A percentile compares a stretch with the other conserved stretches of the same genome.
Evolutionary conservation across 2,113 vertebrate genomes (phyloP).

Genomic region (Gavialis gangeticus): DNA sequence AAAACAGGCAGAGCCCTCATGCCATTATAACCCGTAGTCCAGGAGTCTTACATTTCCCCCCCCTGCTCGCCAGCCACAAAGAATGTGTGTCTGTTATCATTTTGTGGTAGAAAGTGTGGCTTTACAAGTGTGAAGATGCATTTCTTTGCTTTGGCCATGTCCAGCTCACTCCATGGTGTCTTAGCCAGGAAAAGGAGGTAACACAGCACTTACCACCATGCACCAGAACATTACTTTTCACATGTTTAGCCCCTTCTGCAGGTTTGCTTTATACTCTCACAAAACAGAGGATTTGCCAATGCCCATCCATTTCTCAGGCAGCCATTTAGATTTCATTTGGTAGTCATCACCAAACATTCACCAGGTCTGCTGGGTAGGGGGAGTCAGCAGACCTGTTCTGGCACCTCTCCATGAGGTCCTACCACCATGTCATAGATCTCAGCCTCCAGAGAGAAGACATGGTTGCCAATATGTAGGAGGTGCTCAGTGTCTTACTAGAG

Average conservation of each 20-base stretch:
- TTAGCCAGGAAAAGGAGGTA: neutral
- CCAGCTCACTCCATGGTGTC: neutral
- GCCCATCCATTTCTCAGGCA: neutral
- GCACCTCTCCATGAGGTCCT: neutral
- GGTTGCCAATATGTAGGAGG: neutral
- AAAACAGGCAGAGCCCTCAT: accelerated
- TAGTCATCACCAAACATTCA: neutral
- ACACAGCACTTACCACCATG: neutral
- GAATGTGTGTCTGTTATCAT: neutral
- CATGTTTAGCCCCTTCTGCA: neutral
- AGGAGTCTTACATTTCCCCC: neutral
- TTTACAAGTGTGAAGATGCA: neutral
- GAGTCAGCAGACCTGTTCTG: neutral
- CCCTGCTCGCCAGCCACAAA: neutral
- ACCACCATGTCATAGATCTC: neutral
- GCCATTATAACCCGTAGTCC: neutral
- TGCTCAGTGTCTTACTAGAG: neutral
- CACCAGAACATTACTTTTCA: neutral
- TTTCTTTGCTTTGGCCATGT: neutral
- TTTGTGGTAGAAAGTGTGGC: neutral
- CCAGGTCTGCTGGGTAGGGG: neutral
- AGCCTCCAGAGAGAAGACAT: neutral
- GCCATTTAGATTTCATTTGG: neutral
- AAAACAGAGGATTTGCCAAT: neutral
- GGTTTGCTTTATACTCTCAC: neutral